Percentiles rank a stretch among this genome's conserved stretches.
Evolutionary conservation across 1,140 invertebrate genomes (phyloP).

Genomic region (Samia ricini): DNA sequence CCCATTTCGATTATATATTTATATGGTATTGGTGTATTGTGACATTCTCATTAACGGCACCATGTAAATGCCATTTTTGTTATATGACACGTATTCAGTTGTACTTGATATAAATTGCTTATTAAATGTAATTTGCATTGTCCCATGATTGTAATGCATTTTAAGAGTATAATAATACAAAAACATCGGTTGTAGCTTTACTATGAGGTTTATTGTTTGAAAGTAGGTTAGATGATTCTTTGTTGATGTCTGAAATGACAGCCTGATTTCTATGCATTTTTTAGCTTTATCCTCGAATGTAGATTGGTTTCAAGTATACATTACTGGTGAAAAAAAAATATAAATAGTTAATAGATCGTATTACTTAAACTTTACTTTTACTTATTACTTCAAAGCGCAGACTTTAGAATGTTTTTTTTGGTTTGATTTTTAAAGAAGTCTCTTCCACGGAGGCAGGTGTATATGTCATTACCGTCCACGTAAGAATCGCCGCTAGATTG

Average conservation of each 20-base stretch:
- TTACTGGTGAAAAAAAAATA: no score
- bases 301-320: no score
- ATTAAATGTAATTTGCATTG: neutral
- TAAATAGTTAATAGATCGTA: no score
- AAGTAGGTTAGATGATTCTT: neutral
- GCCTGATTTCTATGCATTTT: neutral
- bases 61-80: neutral
- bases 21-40: no score
- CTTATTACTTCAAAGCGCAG: no score
- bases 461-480: no score
- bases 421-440: no score
- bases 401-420: no score
- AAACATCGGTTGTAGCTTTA: neutral
- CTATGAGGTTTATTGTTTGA: neutral
- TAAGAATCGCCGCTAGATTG: no score
- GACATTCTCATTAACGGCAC: neutral
- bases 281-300: neutral
- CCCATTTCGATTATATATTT: no score
- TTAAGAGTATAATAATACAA: neutral
- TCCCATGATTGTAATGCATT: neutral
- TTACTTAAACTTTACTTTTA: no score
- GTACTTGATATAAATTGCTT: neutral
- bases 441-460: no score
- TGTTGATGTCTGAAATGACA: neutral
- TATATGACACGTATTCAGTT: neutral